A percentile compares a stretch with the other conserved stretches of the same genome.
Evolutionary conservation across 2,113 vertebrate species (phyloP).

Genomic region (Trogon melanurus): DNA sequence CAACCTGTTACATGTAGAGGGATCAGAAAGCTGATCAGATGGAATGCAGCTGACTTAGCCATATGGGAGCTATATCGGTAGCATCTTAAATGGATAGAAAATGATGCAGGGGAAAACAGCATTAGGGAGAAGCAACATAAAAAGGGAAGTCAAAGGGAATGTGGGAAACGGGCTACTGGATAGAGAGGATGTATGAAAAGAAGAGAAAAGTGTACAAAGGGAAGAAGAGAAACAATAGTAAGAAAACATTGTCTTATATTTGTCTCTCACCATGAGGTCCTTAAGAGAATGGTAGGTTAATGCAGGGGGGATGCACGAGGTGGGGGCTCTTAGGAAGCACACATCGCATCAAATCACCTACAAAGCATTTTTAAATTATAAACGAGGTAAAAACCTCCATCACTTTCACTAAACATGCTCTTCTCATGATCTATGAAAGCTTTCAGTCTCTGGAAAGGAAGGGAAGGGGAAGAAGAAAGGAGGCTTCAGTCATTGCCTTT

Average conservation of each 20-base stretch:
- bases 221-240: conserved; percentile 21
- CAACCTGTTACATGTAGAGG: background rate
- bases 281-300: background rate
- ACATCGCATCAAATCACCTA: background rate
- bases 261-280: background rate
- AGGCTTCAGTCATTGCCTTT: background rate
- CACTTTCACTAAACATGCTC: background rate
- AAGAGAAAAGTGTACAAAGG: background rate
- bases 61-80: background rate
- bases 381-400: background rate
- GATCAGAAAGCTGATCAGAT: conserved; percentile 6
- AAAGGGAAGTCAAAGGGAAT: background rate
- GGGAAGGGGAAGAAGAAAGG: background rate
- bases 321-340: background rate
- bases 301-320: background rate
- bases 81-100: background rate
- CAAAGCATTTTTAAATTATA: background rate
- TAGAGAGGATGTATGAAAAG: background rate
- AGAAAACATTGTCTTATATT: background rate
- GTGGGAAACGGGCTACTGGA: background rate
- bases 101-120: background rate
- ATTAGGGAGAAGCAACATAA: background rate
- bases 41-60: background rate
- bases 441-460: background rate
- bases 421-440: background rate